phyloP scores from a whole-genome alignment of 2,797 vertebrate species.

The Anguilla obscura region DNA sequence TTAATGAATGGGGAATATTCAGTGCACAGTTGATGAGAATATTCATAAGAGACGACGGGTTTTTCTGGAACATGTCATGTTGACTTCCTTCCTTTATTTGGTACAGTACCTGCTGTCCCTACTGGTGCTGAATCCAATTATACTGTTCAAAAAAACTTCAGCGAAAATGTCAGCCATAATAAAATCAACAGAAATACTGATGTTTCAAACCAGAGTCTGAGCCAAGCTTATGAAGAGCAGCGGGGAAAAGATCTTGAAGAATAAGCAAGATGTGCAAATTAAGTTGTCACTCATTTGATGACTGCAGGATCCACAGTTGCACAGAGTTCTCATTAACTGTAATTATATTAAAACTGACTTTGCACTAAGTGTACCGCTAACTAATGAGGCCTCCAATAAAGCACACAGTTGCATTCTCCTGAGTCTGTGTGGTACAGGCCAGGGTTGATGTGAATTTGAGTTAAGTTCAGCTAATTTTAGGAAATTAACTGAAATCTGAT shows the following conservation, averaged over 20 bases:
- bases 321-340: background rate
- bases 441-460: too few relatives aligned
- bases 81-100: background rate
- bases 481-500: too few relatives aligned
- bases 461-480: too few relatives aligned
- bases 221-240: background rate
- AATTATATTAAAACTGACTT: background rate
- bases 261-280: background rate
- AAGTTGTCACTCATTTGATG: background rate
- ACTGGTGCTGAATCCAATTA: background rate
- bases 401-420: too few relatives aligned
- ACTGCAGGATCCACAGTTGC: background rate
- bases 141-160: background rate
- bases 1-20: background rate
- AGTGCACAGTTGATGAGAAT: background rate
- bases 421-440: too few relatives aligned
- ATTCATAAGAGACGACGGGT: background rate
- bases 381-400: background rate
- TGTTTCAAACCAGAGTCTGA: background rate
- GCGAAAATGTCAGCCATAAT: background rate
- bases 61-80: background rate
- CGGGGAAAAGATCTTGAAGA: background rate
- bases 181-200: background rate
- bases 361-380: background rate
- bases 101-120: background rate